These are phyloP conservation scores for Sinocyclocheilus anshuiensis DNA, from an alignment of 2,113 vertebrate species.

Conservation along the genomic window DNA sequence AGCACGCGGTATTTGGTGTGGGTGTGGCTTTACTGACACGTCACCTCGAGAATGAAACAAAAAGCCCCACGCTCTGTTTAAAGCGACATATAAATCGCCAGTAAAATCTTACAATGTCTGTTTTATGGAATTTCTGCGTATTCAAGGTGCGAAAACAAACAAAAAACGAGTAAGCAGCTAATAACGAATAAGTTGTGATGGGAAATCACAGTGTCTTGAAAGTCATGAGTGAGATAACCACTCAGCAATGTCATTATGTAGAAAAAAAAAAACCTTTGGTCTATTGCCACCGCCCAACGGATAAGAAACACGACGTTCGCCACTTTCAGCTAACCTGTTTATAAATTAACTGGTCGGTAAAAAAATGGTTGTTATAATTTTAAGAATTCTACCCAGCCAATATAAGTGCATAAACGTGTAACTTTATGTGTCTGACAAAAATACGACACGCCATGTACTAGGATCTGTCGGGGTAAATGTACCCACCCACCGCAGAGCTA, in stretches of 20 bases:
- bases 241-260: constrained; percentile 75
- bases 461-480: constrained; percentile 17
- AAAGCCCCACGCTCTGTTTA: constrained; percentile 53
- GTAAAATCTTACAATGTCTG: neutral
- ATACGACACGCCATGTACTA: neutral
- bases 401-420: neutral
- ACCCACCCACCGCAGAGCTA: constrained; percentile 52
- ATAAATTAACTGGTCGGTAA: neutral
- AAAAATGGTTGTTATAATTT: neutral
- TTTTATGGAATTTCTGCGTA: neutral
- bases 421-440: neutral
- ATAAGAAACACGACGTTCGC: constrained; percentile 29
- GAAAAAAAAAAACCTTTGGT: constrained; percentile 62
- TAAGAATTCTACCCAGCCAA: neutral
- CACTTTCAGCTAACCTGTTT: neutral
- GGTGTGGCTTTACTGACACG: constrained; percentile 72
- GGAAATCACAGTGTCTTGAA: constrained; percentile 57
- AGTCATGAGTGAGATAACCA: constrained; percentile 73
- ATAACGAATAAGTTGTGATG: constrained; percentile 12
- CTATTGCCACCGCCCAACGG: constrained; percentile 74
- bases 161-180: neutral
- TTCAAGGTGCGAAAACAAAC: neutral
- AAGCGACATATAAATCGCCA: constrained; percentile 6
- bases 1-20: constrained; percentile 63
- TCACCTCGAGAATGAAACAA: constrained; percentile 74